Evolutionary conservation across 2,888 invertebrate genomes (phyloP).

Genomic region (Xanthostigma xanthostigma): DNA sequence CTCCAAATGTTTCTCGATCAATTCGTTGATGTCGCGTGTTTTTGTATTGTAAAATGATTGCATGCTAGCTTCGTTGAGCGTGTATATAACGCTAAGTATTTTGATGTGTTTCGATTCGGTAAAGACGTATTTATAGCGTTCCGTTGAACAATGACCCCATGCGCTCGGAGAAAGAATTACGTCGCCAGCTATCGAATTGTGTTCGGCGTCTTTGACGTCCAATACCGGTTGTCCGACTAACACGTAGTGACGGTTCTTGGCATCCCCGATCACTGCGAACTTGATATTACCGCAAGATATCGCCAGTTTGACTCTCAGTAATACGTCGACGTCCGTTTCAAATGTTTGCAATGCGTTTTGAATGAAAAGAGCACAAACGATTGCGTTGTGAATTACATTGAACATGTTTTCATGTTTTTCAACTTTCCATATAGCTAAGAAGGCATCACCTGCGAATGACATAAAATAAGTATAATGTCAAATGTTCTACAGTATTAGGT

Average conservation of each 20-base stretch:
- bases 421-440: constrained; percentile 45
- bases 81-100: constrained; percentile 23
- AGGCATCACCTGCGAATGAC: constrained; percentile 32
- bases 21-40: background rate
- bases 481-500: too few relatives aligned
- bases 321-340: constrained; percentile 34
- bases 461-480: too few relatives aligned
- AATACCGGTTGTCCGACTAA: constrained; percentile 36
- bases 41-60: too few relatives aligned
- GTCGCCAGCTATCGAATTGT: constrained; percentile 35
- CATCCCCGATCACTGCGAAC: constrained; percentile 38
- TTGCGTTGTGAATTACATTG: constrained; percentile 36
- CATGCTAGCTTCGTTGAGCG: constrained; percentile 4
- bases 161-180: constrained; percentile 36
- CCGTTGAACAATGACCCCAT: constrained; percentile 38
- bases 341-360: constrained; percentile 31
- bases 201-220: constrained; percentile 37
- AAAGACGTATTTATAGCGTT: constrained; percentile 29
- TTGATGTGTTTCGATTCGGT: constrained; percentile 30
- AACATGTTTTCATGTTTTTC: constrained; percentile 23
- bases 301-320: constrained; percentile 34
- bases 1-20: constrained; percentile 16
- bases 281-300: constrained; percentile 41
- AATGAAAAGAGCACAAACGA: constrained; percentile 42
- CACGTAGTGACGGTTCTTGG: constrained; percentile 36